A percentile compares a stretch with the other conserved stretches of the same genome.
Evolutionary conservation across 1,140 invertebrate species (phyloP).

Genomic region (Saccostrea glomerata): DNA sequence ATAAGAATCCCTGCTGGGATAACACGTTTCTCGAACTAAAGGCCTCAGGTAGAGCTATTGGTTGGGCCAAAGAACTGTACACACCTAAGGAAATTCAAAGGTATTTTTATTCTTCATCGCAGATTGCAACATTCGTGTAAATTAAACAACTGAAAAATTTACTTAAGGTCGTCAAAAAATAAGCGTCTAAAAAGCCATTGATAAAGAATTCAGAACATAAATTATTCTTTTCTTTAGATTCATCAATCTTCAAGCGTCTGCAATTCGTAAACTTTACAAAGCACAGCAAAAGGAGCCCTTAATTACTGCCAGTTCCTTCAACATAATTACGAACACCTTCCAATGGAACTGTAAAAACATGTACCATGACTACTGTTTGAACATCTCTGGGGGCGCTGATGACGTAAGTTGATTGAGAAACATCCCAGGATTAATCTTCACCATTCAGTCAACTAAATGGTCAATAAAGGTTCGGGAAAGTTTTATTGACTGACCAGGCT

Average conservation of each 20-base stretch:
- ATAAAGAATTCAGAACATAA: not conserved
- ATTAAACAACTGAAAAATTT: not conserved
- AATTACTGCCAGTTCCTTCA: constrained; percentile 30
- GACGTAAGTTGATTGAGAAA: not conserved
- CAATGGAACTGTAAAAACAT: constrained; percentile 39
- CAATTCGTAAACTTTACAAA: constrained; percentile 40
- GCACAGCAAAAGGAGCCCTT: not conserved
- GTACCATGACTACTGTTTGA: constrained; percentile 34
- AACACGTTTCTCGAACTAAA: constrained; percentile 37
- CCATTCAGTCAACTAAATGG: too few species aligned
- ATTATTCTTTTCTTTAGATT: not conserved
- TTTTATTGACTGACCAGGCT: too few species aligned
- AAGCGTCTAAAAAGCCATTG: not conserved
- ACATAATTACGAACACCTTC: constrained; percentile 24
- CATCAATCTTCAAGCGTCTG: constrained; percentile 30
- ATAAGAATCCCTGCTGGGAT: constrained; percentile 35
- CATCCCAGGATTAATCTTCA: not conserved
- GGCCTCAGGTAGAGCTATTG: not conserved
- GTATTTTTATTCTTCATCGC: not conserved
- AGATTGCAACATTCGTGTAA: not conserved
- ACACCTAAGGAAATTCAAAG: constrained; percentile 40
- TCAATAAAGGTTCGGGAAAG: too few species aligned
- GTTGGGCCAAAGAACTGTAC: constrained; percentile 33
- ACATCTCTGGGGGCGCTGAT: not conserved
- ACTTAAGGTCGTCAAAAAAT: not conserved